phyloP scores from a whole-genome alignment of 2,888 invertebrate species.

The Homarus gammarus region DNA sequence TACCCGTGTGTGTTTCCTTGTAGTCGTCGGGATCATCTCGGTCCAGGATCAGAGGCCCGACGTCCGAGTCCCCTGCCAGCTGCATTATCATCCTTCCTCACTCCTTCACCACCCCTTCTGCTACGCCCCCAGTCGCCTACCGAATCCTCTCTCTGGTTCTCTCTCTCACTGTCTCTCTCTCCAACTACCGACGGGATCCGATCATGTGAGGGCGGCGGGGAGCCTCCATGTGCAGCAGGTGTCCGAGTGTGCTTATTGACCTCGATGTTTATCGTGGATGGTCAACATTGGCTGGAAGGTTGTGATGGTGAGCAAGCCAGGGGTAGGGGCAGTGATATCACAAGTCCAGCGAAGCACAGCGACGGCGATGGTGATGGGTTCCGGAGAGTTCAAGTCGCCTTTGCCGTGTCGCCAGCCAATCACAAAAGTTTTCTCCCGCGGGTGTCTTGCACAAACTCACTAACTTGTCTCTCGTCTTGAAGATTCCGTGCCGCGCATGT shows the following conservation, averaged over 20 bases:
- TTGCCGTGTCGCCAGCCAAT: conserved; percentile 66
- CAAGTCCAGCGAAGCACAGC: not conserved
- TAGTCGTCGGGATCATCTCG: conserved; percentile 56
- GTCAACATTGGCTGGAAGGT: not conserved
- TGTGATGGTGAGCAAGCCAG: not conserved
- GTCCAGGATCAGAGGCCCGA: conserved; percentile 52
- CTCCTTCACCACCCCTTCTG: conserved; percentile 10
- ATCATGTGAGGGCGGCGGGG: not conserved
- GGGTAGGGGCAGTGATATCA: not conserved
- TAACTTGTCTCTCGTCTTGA: conserved; percentile 65
- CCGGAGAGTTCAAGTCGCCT: conserved; percentile 66
- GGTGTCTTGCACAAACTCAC: conserved; percentile 68
- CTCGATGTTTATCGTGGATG: not conserved
- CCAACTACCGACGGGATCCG: conserved; percentile 25
- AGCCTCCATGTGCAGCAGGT: conserved; percentile 35
- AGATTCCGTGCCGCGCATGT: conserved; percentile 62
- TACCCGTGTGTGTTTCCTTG: conserved; percentile 51
- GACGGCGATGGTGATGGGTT: conserved; percentile 8
- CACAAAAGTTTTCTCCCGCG: conserved; percentile 65
- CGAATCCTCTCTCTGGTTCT: conserved; percentile 1
- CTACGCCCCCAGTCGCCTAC: not conserved
- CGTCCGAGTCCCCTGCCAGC: conserved; percentile 59
- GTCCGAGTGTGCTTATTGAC: not conserved
- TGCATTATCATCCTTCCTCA: conserved; percentile 66
- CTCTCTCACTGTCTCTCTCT: not conserved